Evolutionary conservation across 2,888 invertebrate genomes (phyloP), one percentile per base, ranked within the genome.

Genomic region (Conops quadrifasciatus): DNA sequence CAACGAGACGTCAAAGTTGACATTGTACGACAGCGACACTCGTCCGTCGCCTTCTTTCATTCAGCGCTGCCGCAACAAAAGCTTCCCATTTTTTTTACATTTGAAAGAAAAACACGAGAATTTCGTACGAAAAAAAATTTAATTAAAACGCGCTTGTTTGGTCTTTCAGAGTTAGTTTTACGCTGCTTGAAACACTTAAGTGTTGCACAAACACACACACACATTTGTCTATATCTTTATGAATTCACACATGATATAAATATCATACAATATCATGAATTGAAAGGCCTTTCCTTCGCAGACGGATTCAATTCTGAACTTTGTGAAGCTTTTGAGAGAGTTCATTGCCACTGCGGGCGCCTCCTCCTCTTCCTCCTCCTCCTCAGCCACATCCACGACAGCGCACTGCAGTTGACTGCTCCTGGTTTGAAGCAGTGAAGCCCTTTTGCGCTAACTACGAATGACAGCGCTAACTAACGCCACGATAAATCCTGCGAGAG

Each of bases 111-210:
- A 62, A 45, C 24, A 28, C 26, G 24, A 4, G 30, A 53, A n/a
- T 43, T 43, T 36, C 9, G n/a, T n/a, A n/a, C 36, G 36, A 56
- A 56, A 49, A 47, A 28, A 45, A 62, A 71, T 71, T 71, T 71
- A 71, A 71, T 71, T 71, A 71, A 71, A 71, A 47, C 53, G 49
- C 51, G 67, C 45, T 51, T 45, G 51, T 66, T 51, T 26, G 19
- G 13, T 21, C 36, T 43, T 66, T 71, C 59, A 59, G 65, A 59
- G 66, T 71, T 71, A 71, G 66, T 71, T 65, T 70, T 49, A 65
- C 65, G 70, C 59, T 51, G 30, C 60, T 65, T 59, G 51, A 21
- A 59, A 59, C 49, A 59, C 65, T 43, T 19, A 68, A 60, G 67
- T 28, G 47, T 28, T 43, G 24, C 16, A 67, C 24, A 64, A 51